Conservation (phyloP, 2,888 invertebrate genomes). For the Amphipyra berbera region DNA sequence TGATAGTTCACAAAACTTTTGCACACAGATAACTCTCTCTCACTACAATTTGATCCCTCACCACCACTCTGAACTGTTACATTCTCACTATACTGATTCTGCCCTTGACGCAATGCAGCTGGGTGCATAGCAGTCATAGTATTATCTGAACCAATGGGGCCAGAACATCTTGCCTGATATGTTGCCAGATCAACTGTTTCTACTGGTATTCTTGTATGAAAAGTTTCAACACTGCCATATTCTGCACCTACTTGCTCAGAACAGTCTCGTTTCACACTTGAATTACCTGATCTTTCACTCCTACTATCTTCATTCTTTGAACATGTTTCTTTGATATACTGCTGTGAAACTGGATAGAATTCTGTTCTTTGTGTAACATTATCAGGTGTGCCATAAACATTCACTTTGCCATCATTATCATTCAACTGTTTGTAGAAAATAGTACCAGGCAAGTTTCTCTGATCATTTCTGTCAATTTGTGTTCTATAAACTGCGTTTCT, state of each 20-base stretch:
- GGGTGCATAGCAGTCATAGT: conserved; percentile 79
- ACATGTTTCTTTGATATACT: conserved; percentile 74
- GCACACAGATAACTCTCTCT: conserved; percentile 78
- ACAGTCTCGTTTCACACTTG: conserved; percentile 73
- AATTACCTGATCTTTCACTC: conserved; percentile 61
- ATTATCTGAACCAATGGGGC: conserved; percentile 70
- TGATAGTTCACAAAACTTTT: conserved; percentile 88
- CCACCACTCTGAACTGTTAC: conserved; percentile 76
- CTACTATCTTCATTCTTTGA: conserved; percentile 73
- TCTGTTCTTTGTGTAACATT: conserved; percentile 71
- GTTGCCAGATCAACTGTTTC: conserved; percentile 72
- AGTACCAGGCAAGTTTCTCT: conserved; percentile 67
- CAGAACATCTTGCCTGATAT: conserved; percentile 79
- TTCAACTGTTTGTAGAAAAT: conserved; percentile 77
- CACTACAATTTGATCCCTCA: conserved; percentile 77
- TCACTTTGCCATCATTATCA: conserved; percentile 74
- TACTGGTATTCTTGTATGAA: conserved; percentile 72
- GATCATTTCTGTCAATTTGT: conserved; percentile 70
- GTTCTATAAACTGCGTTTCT: conserved; percentile 72
- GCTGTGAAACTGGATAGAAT: conserved; percentile 73
- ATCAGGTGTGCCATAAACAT: conserved; percentile 71
- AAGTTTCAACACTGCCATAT: conserved; percentile 74
- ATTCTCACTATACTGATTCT: conserved; percentile 81
- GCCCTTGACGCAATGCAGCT: conserved; percentile 71
- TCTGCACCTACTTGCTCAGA: conserved; percentile 69